These are phyloP conservation scores for Hippocampus kuda DNA, from an alignment of 2,797 vertebrate species.

Conservation along the genomic window DNA sequence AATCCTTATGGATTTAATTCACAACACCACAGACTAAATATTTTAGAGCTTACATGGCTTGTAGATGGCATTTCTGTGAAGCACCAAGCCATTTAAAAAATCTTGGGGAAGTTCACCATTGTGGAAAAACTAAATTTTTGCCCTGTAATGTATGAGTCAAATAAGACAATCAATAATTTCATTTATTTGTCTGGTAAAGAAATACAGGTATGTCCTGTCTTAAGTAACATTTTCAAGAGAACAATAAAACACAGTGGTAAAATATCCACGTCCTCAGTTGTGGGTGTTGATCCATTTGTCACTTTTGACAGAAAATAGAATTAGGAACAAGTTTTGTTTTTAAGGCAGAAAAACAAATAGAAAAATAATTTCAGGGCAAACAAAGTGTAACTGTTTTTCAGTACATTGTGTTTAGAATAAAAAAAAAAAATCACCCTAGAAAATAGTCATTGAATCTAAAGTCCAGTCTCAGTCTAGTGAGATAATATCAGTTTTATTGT, in stretches of 20 bases:
- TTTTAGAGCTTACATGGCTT: neutral
- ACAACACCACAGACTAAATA: neutral
- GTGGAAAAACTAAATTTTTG: too few relatives aligned
- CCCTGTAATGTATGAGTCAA: too few relatives aligned
- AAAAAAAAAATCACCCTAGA: conserved; percentile 17
- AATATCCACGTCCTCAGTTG: neutral
- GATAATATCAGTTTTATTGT: conserved; percentile 78
- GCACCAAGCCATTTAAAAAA: too few relatives aligned
- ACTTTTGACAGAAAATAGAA: neutral
- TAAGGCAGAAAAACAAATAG: neutral
- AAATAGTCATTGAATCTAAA: conserved; percentile 19
- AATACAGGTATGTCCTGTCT: neutral
- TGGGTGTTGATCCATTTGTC: neutral
- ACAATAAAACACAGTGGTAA: neutral
- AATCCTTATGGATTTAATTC: neutral
- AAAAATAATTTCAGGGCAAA: neutral
- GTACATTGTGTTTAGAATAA: neutral
- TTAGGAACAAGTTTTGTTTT: neutral
- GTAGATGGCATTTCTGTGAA: too few relatives aligned
- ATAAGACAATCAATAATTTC: too few relatives aligned
- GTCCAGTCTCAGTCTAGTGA: conserved; percentile 77
- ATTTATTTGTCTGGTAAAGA: neutral
- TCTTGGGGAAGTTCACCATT: too few relatives aligned
- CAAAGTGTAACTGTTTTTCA: neutral
- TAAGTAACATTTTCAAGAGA: neutral